phyloP scores from a whole-genome alignment of 2,797 vertebrate species.

The Cynopterus sphinx region DNA sequence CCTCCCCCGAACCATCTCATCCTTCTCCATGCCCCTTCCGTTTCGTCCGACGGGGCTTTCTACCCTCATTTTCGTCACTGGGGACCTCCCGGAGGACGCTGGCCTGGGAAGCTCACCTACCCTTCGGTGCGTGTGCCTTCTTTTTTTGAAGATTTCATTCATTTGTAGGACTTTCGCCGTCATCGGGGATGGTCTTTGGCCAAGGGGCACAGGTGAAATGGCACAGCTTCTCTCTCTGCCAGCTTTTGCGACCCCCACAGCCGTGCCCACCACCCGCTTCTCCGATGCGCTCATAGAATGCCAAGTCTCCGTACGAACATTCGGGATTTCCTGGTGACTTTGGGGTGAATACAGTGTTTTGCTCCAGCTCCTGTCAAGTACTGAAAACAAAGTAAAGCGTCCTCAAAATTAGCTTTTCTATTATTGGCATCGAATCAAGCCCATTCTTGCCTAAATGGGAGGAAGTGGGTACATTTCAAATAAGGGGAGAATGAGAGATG shows the following conservation, averaged over 20 bases:
- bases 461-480: neutral
- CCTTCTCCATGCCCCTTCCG: neutral
- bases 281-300: too few relatives aligned
- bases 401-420: neutral
- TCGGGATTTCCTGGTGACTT: neutral
- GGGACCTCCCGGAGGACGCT: accelerated
- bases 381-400: neutral
- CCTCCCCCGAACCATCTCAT: neutral
- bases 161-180: neutral
- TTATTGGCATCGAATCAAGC: neutral
- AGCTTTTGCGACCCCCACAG: neutral
- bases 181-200: too few relatives aligned
- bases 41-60: neutral
- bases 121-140: accelerated
- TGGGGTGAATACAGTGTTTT: neutral
- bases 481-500: neutral
- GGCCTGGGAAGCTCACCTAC: neutral
- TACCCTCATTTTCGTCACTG: too few relatives aligned
- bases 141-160: neutral
- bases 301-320: accelerated
- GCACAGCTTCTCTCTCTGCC: accelerated
- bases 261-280: accelerated
- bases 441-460: neutral
- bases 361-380: accelerated
- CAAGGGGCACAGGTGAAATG: accelerated